Evolutionary conservation across 2,113 vertebrate genomes (phyloP).

Genomic region (Alexandromys fortis): DNA sequence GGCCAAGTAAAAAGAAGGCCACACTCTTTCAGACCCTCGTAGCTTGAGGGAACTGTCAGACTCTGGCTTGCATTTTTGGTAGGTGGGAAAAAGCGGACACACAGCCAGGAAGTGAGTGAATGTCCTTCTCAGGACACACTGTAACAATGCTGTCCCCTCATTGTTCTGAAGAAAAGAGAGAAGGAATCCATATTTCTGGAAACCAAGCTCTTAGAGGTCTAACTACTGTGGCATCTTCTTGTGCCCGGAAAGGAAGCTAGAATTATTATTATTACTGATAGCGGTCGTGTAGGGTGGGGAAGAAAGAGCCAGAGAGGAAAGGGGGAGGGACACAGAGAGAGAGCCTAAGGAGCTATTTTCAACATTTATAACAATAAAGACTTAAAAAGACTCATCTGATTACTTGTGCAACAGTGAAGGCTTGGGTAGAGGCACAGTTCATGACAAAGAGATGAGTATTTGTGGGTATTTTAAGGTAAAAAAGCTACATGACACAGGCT

Average conservation of each 20-base stretch:
- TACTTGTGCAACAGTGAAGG: neutral
- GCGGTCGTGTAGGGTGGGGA: neutral
- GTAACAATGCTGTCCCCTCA: neutral
- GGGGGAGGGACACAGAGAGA: neutral
- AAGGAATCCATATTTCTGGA: neutral
- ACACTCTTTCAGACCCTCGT: neutral
- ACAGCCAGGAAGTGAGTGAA: neutral
- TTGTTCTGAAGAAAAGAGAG: neutral
- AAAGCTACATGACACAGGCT: neutral
- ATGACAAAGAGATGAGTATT: neutral
- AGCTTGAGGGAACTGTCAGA: neutral
- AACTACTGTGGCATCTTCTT: neutral
- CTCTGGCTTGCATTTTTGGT: constrained; percentile 19
- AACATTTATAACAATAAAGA: constrained; percentile 30
- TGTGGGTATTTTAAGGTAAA: neutral
- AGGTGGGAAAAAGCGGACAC: neutral
- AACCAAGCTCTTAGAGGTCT: constrained; percentile 6
- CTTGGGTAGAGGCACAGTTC: neutral
- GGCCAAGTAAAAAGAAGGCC: neutral
- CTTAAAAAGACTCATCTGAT: neutral
- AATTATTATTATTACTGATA: neutral
- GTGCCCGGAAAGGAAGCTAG: constrained; percentile 8
- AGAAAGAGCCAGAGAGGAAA: too few relatives aligned
- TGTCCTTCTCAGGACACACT: neutral
- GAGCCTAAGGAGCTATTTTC: neutral